Percentiles rank a stretch among this genome's conserved stretches.
phyloP scores from a whole-genome alignment of 2,888 invertebrate genomes.

The Cancer borealis region DNA sequence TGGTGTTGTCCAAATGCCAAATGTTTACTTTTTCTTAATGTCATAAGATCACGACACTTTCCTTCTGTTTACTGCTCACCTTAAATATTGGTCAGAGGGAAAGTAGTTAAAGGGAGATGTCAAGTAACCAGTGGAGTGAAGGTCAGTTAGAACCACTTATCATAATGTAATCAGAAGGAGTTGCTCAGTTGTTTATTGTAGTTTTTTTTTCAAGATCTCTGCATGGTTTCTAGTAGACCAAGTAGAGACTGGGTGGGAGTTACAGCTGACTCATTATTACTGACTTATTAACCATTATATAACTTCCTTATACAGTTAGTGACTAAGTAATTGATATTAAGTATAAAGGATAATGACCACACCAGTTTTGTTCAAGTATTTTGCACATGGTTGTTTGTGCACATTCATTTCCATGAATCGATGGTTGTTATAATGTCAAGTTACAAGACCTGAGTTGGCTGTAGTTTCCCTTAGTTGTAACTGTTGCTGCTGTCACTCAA shows the following conservation, averaged over 20 bases:
- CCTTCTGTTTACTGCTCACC: background rate
- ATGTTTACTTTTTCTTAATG: background rate
- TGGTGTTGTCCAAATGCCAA: background rate
- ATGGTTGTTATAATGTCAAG: background rate
- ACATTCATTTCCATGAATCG: background rate
- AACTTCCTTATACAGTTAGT: background rate
- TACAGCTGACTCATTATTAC: constrained; percentile 48
- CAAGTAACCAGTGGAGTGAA: background rate
- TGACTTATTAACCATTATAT: background rate
- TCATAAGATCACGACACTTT: background rate
- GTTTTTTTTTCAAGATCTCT: constrained; percentile 53
- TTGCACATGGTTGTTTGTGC: background rate
- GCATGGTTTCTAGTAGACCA: constrained; percentile 62
- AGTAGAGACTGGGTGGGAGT: constrained; percentile 54
- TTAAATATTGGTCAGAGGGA: background rate
- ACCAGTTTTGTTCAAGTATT: background rate
- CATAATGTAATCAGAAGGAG: constrained; percentile 54
- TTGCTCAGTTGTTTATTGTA: constrained; percentile 55
- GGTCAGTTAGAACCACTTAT: background rate
- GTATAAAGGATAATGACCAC: background rate
- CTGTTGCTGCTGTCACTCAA: constrained; percentile 69
- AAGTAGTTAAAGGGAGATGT: background rate
- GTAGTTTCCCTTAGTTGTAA: constrained; percentile 51
- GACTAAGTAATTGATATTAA: background rate
- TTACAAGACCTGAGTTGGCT: background rate